These are phyloP conservation scores for Microchrysa polita DNA, from an alignment of 2,888 invertebrate genomes.

Conservation along the genomic window DNA sequence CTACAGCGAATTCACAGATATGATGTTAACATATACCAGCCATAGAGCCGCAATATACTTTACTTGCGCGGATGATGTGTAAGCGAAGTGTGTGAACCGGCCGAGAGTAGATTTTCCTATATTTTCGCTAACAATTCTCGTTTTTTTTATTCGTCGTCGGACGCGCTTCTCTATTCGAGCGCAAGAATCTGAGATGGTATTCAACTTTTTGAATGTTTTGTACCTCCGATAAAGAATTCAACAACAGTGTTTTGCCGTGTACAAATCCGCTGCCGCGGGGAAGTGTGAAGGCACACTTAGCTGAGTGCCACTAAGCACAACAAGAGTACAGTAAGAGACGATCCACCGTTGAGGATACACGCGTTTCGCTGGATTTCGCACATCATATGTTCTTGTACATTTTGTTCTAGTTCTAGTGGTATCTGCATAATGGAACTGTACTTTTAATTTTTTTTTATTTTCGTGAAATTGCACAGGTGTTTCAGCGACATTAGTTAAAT, in stretches of 20 bases:
- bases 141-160: constrained; percentile 15
- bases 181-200: constrained; percentile 41
- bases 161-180: constrained; percentile 9
- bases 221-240: constrained; percentile 43
- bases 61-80: constrained; percentile 7
- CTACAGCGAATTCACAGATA: too few relatives aligned
- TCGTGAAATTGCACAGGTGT: constrained; percentile 14
- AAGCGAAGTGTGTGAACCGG: constrained; percentile 32
- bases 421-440: constrained; percentile 29
- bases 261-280: constrained; percentile 34
- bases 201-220: constrained; percentile 36
- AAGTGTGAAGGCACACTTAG: constrained; percentile 41
- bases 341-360: constrained; percentile 64
- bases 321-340: constrained; percentile 64
- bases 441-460: constrained; percentile 7
- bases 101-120: too few relatives aligned
- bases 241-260: constrained; percentile 43
- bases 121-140: constrained; percentile 31
- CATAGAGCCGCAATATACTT: constrained; percentile 5
- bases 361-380: constrained; percentile 59
- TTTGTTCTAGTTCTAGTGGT: constrained; percentile 38
- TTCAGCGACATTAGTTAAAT: background rate
- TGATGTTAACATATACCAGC: too few relatives aligned
- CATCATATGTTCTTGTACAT: constrained; percentile 45
- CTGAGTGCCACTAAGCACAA: constrained; percentile 49